A percentile compares a stretch with the other conserved stretches of the same genome.
These are phyloP conservation scores for Intellagama lesueurii DNA, from an alignment of 2,797 vertebrate species.

Conservation along the genomic window DNA sequence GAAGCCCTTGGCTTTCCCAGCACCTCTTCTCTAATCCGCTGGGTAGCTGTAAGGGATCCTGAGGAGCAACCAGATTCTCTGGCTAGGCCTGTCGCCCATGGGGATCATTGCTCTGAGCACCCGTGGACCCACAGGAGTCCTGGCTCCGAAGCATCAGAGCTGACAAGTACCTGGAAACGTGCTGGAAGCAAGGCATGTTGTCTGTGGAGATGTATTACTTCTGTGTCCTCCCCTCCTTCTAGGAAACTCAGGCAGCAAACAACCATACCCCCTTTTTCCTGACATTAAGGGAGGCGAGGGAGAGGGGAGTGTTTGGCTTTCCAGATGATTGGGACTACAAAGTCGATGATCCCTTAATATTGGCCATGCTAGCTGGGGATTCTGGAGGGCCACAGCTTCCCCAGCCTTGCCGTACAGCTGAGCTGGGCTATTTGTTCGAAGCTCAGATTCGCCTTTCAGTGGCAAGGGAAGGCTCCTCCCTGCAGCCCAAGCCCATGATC, in stretches of 20 bases:
- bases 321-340: no score
- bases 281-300: no score
- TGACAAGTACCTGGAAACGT: neutral
- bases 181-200: neutral
- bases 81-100: neutral
- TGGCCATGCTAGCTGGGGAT: no score
- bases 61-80: neutral
- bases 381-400: no score
- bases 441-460: neutral
- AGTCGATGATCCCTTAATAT: no score
- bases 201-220: neutral
- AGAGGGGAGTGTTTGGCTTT: no score
- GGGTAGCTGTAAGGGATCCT: no score
- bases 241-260: neutral
- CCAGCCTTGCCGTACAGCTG: neutral
- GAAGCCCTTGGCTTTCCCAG: no score
- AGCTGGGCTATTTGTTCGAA: neutral
- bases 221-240: no score
- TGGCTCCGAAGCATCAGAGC: neutral
- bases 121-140: no score
- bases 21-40: neutral
- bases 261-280: neutral
- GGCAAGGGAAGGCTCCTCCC: neutral
- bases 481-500: neutral
- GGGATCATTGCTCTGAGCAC: neutral